These are phyloP conservation scores for Ceraclea dissimilis DNA, from an alignment of 2,888 invertebrate species.

Conservation along the genomic window DNA sequence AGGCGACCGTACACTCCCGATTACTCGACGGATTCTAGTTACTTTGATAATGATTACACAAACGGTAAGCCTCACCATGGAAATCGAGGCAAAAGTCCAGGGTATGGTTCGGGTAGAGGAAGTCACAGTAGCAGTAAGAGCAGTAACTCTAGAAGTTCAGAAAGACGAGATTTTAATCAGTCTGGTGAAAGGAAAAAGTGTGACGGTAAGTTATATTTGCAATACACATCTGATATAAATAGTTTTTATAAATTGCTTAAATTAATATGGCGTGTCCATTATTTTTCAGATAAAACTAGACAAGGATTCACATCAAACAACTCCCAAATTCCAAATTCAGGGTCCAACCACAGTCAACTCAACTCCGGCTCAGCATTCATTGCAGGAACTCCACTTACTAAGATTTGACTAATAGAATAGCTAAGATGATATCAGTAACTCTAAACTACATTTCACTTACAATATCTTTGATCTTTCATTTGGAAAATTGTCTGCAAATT, in stretches of 20 bases:
- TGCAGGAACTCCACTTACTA: slow-evolving; percentile 21
- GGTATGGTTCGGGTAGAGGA: slow-evolving; percentile 17
- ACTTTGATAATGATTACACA: slow-evolving; percentile 22
- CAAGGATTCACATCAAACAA: slow-evolving; percentile 10
- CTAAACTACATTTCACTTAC: too few species aligned
- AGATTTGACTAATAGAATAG: slow-evolving; percentile 21
- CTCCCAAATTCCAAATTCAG: slow-evolving; percentile 20
- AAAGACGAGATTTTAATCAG: slow-evolving; percentile 16
- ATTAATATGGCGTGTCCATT: too few species aligned
- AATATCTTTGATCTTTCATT: too few species aligned
- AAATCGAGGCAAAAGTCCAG: slow-evolving; percentile 22
- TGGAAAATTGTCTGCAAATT: too few species aligned
- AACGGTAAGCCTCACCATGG: slow-evolving; percentile 9
- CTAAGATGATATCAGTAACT: slow-evolving; percentile 1
- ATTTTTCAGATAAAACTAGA: slow-evolving; percentile 22
- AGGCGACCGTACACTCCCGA: slow-evolving; percentile 22
- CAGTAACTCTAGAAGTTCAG: slow-evolving; percentile 22
- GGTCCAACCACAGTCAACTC: slow-evolving; percentile 24
- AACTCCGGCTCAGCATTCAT: slow-evolving; percentile 14
- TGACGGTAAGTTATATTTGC: slow-evolving; percentile 10
- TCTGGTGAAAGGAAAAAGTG: slow-evolving; percentile 24
- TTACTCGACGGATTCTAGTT: slow-evolving; percentile 23
- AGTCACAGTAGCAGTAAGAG: slow-evolving; percentile 22
- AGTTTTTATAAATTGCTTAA: too few species aligned
- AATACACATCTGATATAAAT: background rate